A percentile compares a stretch with the other conserved stretches of the same genome.
These are phyloP conservation scores for Colistium nudipinnis DNA, from an alignment of 2,113 vertebrate genomes.

Conservation along the genomic window DNA sequence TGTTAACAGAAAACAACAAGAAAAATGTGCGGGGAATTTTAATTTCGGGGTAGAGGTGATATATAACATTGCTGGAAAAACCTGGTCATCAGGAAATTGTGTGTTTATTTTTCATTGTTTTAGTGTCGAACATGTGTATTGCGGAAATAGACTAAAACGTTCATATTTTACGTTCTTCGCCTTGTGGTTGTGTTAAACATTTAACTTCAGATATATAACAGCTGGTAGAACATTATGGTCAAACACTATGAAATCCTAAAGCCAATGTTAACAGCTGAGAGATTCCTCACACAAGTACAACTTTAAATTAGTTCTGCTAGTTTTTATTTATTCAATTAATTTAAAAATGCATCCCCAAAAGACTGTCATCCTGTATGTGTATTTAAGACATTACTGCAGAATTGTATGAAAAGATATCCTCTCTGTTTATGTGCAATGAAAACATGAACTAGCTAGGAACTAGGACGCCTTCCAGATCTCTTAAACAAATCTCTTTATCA, in stretches of 20 bases:
- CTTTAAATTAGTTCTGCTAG: not conserved
- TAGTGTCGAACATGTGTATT: not conserved
- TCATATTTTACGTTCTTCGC: not conserved
- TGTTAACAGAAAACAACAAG: conserved; percentile 8
- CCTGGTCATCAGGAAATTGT: not conserved
- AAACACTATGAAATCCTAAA: conserved; percentile 13
- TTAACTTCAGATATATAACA: conserved; percentile 28
- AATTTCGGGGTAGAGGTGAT: conserved; percentile 15
- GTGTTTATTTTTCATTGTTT: not conserved
- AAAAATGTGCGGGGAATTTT: conserved; percentile 5
- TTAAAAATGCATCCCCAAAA: conserved; percentile 10
- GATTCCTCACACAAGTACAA: not conserved
- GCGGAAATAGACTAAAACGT: not conserved
- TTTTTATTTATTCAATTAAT: conserved; percentile 11
- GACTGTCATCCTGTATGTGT: not conserved
- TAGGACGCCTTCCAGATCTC: conserved; percentile 5
- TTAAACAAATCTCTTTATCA: conserved; percentile 27
- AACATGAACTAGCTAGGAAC: conserved; percentile 15
- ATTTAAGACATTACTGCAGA: conserved; percentile 20
- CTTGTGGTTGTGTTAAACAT: conserved; percentile 29
- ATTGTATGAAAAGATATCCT: conserved; percentile 38
- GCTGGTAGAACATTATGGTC: conserved; percentile 4
- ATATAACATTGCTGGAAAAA: not conserved
- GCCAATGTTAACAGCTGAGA: conserved; percentile 5
- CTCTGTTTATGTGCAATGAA: conserved; percentile 45